Percentiles rank a stretch among this genome's conserved stretches.
Conservation (phyloP, 2,888 invertebrate species). For the Nephrotoma appendiculata region DNA sequence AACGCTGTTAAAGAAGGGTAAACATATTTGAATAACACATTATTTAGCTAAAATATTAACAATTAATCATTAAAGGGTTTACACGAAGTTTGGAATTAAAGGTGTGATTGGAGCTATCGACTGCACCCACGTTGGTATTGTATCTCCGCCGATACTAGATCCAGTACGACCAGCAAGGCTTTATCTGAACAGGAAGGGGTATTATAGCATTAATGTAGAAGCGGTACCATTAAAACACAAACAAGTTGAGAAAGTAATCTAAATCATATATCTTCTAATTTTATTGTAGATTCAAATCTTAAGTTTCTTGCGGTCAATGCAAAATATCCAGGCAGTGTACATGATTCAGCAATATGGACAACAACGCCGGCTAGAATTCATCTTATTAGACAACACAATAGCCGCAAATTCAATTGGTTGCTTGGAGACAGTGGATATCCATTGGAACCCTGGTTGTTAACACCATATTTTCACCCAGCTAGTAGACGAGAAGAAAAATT, state of each 20-base stretch:
- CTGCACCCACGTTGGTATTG: slow-evolving; percentile 9
- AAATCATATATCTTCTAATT: neutral
- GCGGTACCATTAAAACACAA: slow-evolving; percentile 1
- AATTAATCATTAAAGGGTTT: neutral
- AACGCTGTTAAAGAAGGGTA: too few species aligned
- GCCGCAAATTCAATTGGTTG: slow-evolving; percentile 5
- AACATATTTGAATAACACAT: neutral
- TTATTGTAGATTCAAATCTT: neutral
- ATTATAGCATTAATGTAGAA: slow-evolving; percentile 11
- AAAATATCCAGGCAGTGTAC: slow-evolving; percentile 8
- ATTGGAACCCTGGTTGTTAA: neutral
- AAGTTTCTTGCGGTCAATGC: slow-evolving; percentile 7
- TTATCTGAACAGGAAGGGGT: slow-evolving; percentile 12
- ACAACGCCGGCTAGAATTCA: slow-evolving; percentile 1
- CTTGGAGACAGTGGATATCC: slow-evolving; percentile 6
- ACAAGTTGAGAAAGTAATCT: neutral
- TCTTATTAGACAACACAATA: slow-evolving; percentile 1
- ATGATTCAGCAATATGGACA: neutral
- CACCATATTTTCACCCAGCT: neutral
- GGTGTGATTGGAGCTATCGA: slow-evolving; percentile 11
- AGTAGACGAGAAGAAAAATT: slow-evolving; percentile 1
- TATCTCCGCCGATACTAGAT: slow-evolving; percentile 8
- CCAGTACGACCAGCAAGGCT: neutral
- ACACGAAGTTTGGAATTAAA: slow-evolving; percentile 4
- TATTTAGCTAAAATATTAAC: neutral